phyloP scores from a whole-genome alignment of 64 coral and sea anemone species.

The Stichodactyla mertensii region DNA sequence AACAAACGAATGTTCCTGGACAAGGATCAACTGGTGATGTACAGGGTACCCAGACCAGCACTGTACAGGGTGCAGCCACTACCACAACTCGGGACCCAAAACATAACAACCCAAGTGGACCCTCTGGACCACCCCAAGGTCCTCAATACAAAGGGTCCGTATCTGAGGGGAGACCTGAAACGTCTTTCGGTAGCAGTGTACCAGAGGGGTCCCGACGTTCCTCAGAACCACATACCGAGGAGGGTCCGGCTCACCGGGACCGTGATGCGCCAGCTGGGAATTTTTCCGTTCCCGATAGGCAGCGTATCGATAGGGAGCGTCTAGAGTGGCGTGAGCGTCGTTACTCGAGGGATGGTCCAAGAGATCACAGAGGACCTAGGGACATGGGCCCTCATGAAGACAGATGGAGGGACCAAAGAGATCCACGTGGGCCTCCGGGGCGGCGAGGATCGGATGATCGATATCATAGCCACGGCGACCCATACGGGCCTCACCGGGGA shows the following conservation, averaged over 20 bases:
- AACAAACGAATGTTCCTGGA: background rate
- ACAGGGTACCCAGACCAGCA: background rate
- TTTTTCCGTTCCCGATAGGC: background rate
- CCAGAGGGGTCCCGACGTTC: background rate
- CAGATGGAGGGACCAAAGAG: slow-evolving; percentile 23
- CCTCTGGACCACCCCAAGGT: background rate
- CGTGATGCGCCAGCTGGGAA: background rate
- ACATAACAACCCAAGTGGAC: background rate
- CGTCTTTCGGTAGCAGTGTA: background rate
- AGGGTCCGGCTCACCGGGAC: background rate
- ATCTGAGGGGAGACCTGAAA: background rate
- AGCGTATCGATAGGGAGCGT: slow-evolving; percentile 19
- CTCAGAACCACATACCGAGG: background rate
- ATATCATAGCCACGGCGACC: slow-evolving; percentile 1
- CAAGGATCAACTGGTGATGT: background rate
- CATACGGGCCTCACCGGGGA: background rate
- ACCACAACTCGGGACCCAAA: background rate
- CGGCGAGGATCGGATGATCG: slow-evolving; percentile 10
- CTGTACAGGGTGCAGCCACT: background rate
- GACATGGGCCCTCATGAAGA: background rate
- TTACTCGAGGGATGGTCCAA: background rate
- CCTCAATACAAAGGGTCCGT: background rate
- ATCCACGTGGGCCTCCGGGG: background rate
- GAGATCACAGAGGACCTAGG: background rate
- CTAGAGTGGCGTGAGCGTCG: slow-evolving; percentile 26